Evolutionary conservation across 2,888 invertebrate species (phyloP).

Genomic region (Dendrolimus pini): DNA sequence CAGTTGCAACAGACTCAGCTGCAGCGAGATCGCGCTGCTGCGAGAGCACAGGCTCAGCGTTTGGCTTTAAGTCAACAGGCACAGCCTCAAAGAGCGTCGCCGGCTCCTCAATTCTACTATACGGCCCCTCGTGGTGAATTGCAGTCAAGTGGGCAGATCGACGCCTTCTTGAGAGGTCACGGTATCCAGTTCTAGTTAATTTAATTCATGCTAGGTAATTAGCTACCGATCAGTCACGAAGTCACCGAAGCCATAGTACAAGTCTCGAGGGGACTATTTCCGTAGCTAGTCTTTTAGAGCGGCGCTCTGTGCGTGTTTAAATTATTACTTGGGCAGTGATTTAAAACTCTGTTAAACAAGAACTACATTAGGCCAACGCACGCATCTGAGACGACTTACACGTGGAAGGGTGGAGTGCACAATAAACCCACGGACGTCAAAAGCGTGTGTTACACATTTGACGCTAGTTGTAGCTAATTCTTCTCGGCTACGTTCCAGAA

Average conservation of each 20-base stretch:
- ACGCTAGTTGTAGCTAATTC: too few species aligned
- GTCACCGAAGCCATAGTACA: slow-evolving; percentile 45
- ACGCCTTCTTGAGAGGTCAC: slow-evolving; percentile 86
- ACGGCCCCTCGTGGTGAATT: slow-evolving; percentile 73
- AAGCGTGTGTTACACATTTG: neutral
- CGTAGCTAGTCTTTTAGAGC: slow-evolving; percentile 8
- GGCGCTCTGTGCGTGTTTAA: neutral
- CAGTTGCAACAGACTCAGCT: slow-evolving; percentile 81
- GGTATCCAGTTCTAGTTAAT: slow-evolving; percentile 78
- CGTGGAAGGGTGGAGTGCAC: too few species aligned
- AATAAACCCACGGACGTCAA: neutral
- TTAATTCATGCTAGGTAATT: slow-evolving; percentile 41
- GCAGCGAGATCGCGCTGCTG: slow-evolving; percentile 76
- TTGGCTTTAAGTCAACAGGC: slow-evolving; percentile 52
- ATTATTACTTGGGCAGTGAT: too few species aligned
- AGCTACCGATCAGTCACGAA: slow-evolving; percentile 31
- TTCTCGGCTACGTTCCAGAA: too few species aligned
- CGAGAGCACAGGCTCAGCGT: slow-evolving; percentile 68
- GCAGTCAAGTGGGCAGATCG: slow-evolving; percentile 82
- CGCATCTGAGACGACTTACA: too few species aligned
- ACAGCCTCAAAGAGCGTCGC: slow-evolving; percentile 29
- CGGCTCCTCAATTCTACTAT: slow-evolving; percentile 75
- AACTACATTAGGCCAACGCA: too few species aligned
- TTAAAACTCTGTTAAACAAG: too few species aligned
- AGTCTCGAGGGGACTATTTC: slow-evolving; percentile 21